Percentiles rank a stretch among this genome's conserved stretches.
Evolutionary conservation across 23 tunicate species (phyloP).

Genomic region (Phallusia fumigata): DNA sequence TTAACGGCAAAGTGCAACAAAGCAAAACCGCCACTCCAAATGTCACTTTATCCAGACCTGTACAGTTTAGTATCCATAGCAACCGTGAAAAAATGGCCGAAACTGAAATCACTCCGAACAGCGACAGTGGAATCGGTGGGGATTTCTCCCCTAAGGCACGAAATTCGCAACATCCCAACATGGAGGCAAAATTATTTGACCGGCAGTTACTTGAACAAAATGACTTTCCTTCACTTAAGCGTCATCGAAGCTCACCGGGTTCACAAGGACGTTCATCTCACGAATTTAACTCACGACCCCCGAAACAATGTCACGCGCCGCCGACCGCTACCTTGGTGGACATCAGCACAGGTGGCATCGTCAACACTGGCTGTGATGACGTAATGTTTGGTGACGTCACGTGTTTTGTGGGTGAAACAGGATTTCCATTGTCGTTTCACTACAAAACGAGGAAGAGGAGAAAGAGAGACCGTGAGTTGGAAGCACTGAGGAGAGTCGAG

Average conservation of each 20-base stretch:
- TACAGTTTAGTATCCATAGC: background rate
- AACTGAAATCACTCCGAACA: background rate
- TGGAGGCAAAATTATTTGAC: too few relatives aligned
- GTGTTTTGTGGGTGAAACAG: background rate
- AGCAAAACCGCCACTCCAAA: background rate
- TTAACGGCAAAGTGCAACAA: slow-evolving; percentile 6
- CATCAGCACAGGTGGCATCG: slow-evolving; percentile 54
- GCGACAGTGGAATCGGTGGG: background rate
- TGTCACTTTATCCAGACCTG: background rate
- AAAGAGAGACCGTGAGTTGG: background rate
- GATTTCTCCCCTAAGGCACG: background rate
- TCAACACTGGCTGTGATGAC: background rate
- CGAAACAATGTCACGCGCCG: slow-evolving; percentile 20
- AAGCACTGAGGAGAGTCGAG: slow-evolving; percentile 10
- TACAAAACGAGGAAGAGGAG: slow-evolving; percentile 27
- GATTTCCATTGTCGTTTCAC: slow-evolving; percentile 41
- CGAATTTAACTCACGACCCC: background rate
- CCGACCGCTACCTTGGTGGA: slow-evolving; percentile 64
- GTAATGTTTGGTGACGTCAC: background rate
- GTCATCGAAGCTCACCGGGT: background rate
- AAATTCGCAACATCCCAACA: background rate
- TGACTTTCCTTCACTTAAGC: background rate
- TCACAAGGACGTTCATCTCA: background rate
- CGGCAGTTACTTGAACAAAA: background rate
- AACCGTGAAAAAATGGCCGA: background rate